These are phyloP conservation scores for Diplodus sargus DNA, from an alignment of 2,797 vertebrate species.

Conservation along the genomic window DNA sequence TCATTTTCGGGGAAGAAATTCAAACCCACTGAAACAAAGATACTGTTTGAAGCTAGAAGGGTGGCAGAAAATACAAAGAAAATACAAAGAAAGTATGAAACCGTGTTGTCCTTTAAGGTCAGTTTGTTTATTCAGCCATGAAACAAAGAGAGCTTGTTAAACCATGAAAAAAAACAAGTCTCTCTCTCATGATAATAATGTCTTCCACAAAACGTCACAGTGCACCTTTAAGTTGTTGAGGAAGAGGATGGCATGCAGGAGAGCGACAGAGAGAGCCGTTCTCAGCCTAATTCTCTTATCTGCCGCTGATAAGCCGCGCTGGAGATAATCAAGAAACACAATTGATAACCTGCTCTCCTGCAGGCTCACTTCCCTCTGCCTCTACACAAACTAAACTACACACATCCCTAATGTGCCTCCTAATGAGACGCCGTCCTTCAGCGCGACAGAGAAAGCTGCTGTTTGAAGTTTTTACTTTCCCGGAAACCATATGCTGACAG, in stretches of 20 bases:
- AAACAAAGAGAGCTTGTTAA: no score
- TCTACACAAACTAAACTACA: conserved; percentile 40
- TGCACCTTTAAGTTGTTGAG: conserved; percentile 10
- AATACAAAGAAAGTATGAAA: no score
- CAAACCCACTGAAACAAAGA: no score
- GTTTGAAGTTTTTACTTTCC: conserved; percentile 63
- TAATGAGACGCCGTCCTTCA: conserved; percentile 68
- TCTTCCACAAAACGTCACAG: no score
- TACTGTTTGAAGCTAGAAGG: no score
- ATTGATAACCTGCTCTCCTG: conserved; percentile 62
- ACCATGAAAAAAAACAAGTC: no score
- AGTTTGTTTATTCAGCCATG: no score
- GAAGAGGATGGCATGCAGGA: conserved; percentile 14
- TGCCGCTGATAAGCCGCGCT: conserved; percentile 61
- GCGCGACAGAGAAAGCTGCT: conserved; percentile 51
- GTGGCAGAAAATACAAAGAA: no score
- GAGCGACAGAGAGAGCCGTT: conserved; percentile 37
- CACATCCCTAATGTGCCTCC: conserved; percentile 43
- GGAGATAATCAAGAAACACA: conserved; percentile 67
- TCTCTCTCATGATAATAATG: no score
- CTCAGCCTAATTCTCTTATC: conserved; percentile 62
- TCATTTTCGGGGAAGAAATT: no score
- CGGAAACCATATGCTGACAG: conserved; percentile 53
- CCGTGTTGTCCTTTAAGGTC: no score
- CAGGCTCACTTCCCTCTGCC: conserved; percentile 37